A percentile compares a stretch with the other conserved stretches of the same genome.
Conservation (phyloP, 2,888 invertebrate species). For the Meloe dianella region DNA sequence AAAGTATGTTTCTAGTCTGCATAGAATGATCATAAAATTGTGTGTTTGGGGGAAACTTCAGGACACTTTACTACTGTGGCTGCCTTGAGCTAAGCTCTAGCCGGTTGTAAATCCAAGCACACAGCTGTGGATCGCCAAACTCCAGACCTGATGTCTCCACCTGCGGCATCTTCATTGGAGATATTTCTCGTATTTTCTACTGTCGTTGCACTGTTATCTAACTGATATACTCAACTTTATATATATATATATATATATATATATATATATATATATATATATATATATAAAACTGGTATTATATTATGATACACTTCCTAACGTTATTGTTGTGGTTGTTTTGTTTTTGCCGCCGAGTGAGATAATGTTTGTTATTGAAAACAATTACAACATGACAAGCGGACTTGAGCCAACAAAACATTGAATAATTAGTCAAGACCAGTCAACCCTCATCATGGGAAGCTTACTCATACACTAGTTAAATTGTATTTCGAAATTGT, state of each 20-base stretch:
- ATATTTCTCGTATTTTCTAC: background rate
- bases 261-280: no score
- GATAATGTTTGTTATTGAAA: slow-evolving; percentile 10
- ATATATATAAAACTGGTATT: background rate
- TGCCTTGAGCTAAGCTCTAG: slow-evolving; percentile 50
- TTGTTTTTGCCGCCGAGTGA: background rate
- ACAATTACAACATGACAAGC: slow-evolving; percentile 15
- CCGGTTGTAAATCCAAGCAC: slow-evolving; percentile 49
- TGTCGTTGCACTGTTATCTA: background rate
- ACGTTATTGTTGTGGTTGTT: background rate
- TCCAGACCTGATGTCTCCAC: slow-evolving; percentile 36
- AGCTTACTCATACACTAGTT: slow-evolving; percentile 35
- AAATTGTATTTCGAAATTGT: slow-evolving; percentile 22
- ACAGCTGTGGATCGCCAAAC: slow-evolving; percentile 42
- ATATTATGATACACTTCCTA: background rate
- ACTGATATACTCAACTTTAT: background rate
- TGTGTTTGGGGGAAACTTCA: slow-evolving; percentile 38
- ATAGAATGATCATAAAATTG: slow-evolving; percentile 50
- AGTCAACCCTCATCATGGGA: slow-evolving; percentile 38
- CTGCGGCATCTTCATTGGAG: slow-evolving; percentile 32
- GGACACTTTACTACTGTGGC: slow-evolving; percentile 50
- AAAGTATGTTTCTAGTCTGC: slow-evolving; percentile 44
- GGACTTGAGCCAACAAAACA: slow-evolving; percentile 24
- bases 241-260: no score
- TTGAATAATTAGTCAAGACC: slow-evolving; percentile 35